phyloP scores from a whole-genome alignment of 2,888 invertebrate genomes.

The Dexiosoma caninum region DNA sequence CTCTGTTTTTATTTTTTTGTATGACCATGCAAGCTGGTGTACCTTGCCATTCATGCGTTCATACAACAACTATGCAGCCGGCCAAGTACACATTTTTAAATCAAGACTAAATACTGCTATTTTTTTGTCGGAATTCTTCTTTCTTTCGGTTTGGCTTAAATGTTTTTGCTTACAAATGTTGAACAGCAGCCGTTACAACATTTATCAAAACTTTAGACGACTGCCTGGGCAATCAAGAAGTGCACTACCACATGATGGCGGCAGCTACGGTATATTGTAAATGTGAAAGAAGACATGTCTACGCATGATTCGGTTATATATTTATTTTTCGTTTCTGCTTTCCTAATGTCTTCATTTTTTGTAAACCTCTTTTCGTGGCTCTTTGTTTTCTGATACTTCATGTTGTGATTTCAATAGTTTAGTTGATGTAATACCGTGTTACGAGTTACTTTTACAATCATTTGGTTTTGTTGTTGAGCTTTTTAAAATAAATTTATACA shows the following conservation, averaged over 20 bases:
- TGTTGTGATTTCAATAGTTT: constrained; percentile 50
- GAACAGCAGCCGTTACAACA: constrained; percentile 27
- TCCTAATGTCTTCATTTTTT: background rate
- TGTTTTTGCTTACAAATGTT: background rate
- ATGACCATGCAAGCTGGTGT: background rate
- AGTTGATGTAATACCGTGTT: constrained; percentile 32
- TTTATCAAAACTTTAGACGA: constrained; percentile 42
- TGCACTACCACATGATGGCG: background rate
- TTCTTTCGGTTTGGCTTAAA: background rate
- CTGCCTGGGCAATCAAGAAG: background rate
- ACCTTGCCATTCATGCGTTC: constrained; percentile 4
- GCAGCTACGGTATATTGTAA: too few relatives aligned
- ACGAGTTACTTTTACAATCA: background rate
- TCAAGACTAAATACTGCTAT: constrained; percentile 34
- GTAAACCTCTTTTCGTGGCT: background rate
- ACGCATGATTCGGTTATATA: constrained; percentile 56
- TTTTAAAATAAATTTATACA: background rate
- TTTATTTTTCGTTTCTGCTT: constrained; percentile 6
- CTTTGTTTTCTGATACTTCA: constrained; percentile 14
- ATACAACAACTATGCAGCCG: background rate
- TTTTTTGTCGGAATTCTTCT: background rate
- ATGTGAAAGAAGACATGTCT: constrained; percentile 13
- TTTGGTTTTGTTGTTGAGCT: background rate
- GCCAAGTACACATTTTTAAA: constrained; percentile 6
- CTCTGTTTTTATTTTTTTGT: too few relatives aligned